A percentile compares a stretch with the other conserved stretches of the same genome.
These are phyloP conservation scores for Leptocoma aspasia DNA, from an alignment of 2,113 vertebrate species.

Conservation along the genomic window DNA sequence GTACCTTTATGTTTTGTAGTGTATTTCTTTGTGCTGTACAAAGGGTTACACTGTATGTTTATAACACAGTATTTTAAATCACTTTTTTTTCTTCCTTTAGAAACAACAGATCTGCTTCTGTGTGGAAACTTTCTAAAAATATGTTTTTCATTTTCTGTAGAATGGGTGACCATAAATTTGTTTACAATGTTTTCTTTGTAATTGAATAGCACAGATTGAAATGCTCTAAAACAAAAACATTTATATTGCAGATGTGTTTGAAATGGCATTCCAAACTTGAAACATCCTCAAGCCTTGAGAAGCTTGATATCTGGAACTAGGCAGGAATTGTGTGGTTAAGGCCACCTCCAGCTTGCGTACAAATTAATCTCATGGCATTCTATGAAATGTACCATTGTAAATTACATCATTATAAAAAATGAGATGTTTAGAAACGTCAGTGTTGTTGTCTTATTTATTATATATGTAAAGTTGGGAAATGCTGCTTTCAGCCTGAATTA, in stretches of 20 bases:
- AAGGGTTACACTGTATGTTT: neutral
- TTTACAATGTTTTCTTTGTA: slow-evolving; percentile 39
- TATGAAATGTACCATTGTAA: neutral
- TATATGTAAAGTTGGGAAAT: neutral
- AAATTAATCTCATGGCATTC: neutral
- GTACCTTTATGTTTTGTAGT: slow-evolving; percentile 3
- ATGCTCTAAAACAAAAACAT: slow-evolving; percentile 9
- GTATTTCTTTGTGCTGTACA: neutral
- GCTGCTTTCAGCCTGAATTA: neutral
- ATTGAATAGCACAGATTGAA: slow-evolving; percentile 43
- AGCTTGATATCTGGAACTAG: neutral
- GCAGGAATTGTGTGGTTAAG: neutral
- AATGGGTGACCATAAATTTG: slow-evolving; percentile 39
- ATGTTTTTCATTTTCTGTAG: slow-evolving; percentile 41
- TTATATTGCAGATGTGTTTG: slow-evolving; percentile 24
- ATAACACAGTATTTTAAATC: neutral
- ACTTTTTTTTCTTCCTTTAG: neutral
- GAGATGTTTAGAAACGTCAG: neutral
- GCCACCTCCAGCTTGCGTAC: neutral
- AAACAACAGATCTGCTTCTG: slow-evolving; percentile 21
- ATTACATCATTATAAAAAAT: neutral
- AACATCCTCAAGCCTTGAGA: neutral
- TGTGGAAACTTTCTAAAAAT: slow-evolving; percentile 15
- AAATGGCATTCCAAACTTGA: slow-evolving; percentile 28
- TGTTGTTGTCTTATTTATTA: neutral